Base-by-base conservation (phyloP, 2,797 vertebrate genomes). In the Parotocinclus haroldoi region DNA sequence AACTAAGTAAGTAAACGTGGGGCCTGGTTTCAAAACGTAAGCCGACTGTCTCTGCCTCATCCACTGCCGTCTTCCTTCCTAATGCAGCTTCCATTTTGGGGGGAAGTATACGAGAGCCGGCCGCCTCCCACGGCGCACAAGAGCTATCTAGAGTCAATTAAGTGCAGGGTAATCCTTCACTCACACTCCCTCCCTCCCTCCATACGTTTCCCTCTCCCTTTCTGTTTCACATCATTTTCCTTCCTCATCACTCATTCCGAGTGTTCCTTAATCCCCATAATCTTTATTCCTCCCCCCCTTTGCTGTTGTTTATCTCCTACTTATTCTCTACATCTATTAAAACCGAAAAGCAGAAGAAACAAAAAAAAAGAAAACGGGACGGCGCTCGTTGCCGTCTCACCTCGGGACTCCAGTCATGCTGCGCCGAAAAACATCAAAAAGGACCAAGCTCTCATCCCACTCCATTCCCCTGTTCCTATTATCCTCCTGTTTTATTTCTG, bases 401-500 rank as follows among this genome's bases (percentile, higher is more conserved):
- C 60, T 63, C 69, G 57, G 48, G 44, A 68, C 18, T 49, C 69
- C 63, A 76, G 73, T 66, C 71, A 57, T n/a, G 74, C 76, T 69
- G 78, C 79, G 73, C 71, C 64, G 60, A 76, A 79, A 69, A 65
- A 71, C 72, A 82, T 85, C 76, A 86, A 85, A 84, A 71, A 82
- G 80, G 78, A 74, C 82, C 80, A 80, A 80, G 81, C 85, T 75
- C 81, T 71, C 63, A 78, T 86, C 81, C 84, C 84, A 83, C 80
- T 85, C 88, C 82, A n/a, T 74, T 69, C 16, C 16, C 76, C 78
- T 67, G 6, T 71, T 54, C 16, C n/a, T 37, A 57, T 63, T 17
- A 40, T 16, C 58, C 54, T 42, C 57, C 9, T 57, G 48, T 36
- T 48, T 62, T 63, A 51, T 68, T 58, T 27, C 53, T 40, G 45